Evolutionary conservation across 2,888 invertebrate species (phyloP).

Genomic region (Philereme vetulata): DNA sequence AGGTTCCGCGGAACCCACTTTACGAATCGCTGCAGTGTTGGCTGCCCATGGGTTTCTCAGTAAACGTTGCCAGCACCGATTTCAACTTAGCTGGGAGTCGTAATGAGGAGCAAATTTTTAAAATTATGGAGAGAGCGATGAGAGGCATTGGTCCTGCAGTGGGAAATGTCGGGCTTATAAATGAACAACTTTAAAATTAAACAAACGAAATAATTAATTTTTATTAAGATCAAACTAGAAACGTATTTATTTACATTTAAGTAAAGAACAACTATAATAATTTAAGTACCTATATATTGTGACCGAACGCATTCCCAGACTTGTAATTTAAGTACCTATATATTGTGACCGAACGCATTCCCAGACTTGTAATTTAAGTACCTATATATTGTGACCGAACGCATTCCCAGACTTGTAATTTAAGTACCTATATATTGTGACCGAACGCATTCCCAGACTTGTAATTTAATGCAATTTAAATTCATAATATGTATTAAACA

Average conservation of each 20-base stretch:
- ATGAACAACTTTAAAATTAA: constrained; percentile 4
- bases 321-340: too few relatives aligned
- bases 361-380: neutral
- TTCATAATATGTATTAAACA: too few relatives aligned
- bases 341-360: constrained; percentile 4
- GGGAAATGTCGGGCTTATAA: too few relatives aligned
- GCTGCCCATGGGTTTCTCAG: too few relatives aligned
- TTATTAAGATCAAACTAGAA: constrained; percentile 28
- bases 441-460: neutral
- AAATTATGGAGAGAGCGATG: too few relatives aligned
- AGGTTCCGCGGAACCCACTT: too few relatives aligned
- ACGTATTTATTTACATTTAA: constrained; percentile 4
- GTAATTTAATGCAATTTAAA: too few relatives aligned
- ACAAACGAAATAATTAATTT: constrained; percentile 8
- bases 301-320: neutral
- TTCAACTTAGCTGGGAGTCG: too few relatives aligned
- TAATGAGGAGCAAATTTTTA: too few relatives aligned
- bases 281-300: constrained; percentile 2
- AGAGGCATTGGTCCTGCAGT: too few relatives aligned
- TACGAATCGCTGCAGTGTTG: too few relatives aligned
- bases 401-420: neutral
- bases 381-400: constrained; percentile 5
- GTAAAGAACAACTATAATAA: constrained; percentile 2
- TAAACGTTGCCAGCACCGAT: too few relatives aligned
- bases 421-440: constrained; percentile 5